Evolutionary conservation across 1,140 invertebrate species (phyloP), one percentile per base, ranked within the genome.

Genomic region (Amyelois transitella): DNA sequence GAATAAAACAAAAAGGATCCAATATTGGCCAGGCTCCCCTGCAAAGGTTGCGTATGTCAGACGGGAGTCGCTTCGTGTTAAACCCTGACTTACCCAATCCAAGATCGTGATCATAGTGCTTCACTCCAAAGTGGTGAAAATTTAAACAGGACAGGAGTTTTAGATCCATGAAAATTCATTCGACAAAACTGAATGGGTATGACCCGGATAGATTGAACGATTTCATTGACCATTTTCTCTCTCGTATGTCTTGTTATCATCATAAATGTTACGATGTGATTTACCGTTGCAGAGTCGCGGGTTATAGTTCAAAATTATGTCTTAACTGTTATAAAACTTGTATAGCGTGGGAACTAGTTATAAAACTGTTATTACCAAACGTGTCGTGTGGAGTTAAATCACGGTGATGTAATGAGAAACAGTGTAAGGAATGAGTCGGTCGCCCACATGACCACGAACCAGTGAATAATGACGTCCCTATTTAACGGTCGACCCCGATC

Each of bases 241-340:
- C 24, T 32, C 8, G 52, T 53, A 47, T 52, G 48, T 55, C 53
- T 62, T 48, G 55, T 60, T 66, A 63, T 66, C 64, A 66, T 55
- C 64, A 57, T 66, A 66, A 66, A 43, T 7, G 55, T 66, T 63
- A 66, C 58, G 64, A 66, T 22, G 45, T 54, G 48, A 55, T 60
- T 56, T 24, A 43, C 32, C 19, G 24, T 14, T 2, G 32, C 5
- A 12, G 12, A n/a, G n/a, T n/a, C 8, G 32, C 8, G n/a, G 32
- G 32, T 38, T 38, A 38, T 38, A 38, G 32, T 38, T 38, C 8
- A 38, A 14, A n/a, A 38, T 38, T 14, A 38, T 38, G 32, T 14
- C n/a, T n/a, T 14, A 38, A 38, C 28, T 38, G 32, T 38, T 38
- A 38, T 38, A 38, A 38, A 38, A 38, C 8, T 38, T 38, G 8